A percentile compares a stretch with the other conserved stretches of the same genome.
phyloP scores from a whole-genome alignment of 2,888 invertebrate genomes.

The Drosophila rubida region DNA sequence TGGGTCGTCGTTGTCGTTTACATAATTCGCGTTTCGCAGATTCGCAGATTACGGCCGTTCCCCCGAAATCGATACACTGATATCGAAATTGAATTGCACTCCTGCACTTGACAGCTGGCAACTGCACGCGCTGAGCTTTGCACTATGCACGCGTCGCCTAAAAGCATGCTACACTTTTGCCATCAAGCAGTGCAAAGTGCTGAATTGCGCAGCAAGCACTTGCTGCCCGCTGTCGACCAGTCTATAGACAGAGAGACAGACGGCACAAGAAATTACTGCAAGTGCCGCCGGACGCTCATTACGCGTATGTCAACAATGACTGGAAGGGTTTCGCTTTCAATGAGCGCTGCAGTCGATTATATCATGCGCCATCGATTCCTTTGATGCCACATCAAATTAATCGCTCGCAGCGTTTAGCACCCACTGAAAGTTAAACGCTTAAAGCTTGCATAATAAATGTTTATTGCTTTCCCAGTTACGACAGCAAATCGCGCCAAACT shows the following conservation, averaged over 20 bases:
- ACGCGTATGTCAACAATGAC: background rate
- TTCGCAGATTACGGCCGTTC: background rate
- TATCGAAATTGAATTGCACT: conserved; percentile 6
- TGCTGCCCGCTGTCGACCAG: too few relatives aligned
- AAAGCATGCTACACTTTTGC: conserved; percentile 55
- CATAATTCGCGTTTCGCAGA: conserved; percentile 49
- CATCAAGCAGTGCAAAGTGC: conserved; percentile 45
- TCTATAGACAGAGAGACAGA: too few relatives aligned
- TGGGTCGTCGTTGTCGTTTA: conserved; percentile 37
- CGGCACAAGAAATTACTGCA: background rate
- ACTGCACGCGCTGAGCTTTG: background rate
- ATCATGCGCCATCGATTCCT: background rate
- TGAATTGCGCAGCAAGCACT: background rate
- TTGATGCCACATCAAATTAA: background rate
- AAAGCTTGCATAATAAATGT: background rate
- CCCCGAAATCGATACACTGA: background rate
- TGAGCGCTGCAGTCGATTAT: background rate
- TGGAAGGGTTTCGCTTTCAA: background rate
- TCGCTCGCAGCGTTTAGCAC: background rate
- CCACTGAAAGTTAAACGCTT: background rate
- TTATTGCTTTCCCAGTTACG: conserved; percentile 2
- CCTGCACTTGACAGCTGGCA: background rate
- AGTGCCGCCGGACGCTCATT: background rate
- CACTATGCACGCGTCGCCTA: conserved; percentile 28
- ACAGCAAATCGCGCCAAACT: background rate